Evolutionary conservation across 2,113 vertebrate species (phyloP).

Genomic region (Gavialis gangeticus): DNA sequence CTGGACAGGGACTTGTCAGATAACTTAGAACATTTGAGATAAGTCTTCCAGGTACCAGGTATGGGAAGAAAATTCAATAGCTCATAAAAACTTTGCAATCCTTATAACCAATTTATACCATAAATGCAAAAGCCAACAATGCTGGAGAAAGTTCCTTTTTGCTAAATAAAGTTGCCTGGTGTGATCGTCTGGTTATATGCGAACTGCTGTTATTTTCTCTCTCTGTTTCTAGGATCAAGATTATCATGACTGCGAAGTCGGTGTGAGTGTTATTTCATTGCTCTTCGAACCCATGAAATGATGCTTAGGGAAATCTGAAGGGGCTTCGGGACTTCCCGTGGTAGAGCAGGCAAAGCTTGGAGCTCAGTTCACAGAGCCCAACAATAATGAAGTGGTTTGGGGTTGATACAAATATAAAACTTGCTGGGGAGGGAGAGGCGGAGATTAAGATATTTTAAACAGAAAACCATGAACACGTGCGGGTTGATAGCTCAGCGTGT

Average conservation of each 20-base stretch:
- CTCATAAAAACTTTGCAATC: not conserved
- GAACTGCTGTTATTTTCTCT: not conserved
- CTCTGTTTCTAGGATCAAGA: not conserved
- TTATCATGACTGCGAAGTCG: not conserved
- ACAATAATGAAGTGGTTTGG: not conserved
- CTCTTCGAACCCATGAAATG: not conserved
- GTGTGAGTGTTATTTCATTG: not conserved
- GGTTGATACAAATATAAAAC: not conserved
- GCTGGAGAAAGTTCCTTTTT: not conserved
- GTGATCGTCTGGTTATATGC: not conserved
- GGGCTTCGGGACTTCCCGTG: not conserved
- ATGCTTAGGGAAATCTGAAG: too few species aligned
- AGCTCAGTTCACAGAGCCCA: not conserved
- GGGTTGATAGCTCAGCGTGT: not conserved
- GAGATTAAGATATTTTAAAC: not conserved
- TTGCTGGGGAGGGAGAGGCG: not conserved
- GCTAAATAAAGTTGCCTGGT: not conserved
- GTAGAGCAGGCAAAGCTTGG: not conserved
- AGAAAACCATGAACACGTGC: not conserved
- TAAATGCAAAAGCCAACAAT: not conserved
- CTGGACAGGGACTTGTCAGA: not conserved
- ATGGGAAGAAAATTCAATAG: not conserved
- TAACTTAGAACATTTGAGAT: not conserved
- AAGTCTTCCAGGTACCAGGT: not conserved
- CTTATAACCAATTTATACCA: not conserved